phyloP scores from a whole-genome alignment of 2,888 invertebrate species.

The Eremobia ochroleuca region DNA sequence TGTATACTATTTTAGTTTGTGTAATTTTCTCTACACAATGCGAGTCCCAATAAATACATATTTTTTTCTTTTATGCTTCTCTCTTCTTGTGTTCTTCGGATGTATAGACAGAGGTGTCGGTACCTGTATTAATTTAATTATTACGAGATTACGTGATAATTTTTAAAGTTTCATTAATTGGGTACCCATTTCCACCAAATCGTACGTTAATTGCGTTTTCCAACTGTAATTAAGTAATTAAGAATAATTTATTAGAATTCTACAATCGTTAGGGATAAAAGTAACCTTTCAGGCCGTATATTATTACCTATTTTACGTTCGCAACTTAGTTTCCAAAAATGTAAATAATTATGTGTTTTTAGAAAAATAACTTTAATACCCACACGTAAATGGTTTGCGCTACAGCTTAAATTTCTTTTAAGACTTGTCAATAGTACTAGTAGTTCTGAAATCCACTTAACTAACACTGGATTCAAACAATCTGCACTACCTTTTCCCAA shows the following conservation, averaged over 20 bases:
- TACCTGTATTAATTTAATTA: neutral
- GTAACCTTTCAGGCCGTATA: neutral
- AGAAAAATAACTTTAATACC: too few relatives aligned
- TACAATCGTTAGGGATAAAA: conserved; percentile 2
- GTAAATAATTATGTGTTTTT: too few relatives aligned
- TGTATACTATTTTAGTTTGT: neutral
- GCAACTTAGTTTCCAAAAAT: too few relatives aligned
- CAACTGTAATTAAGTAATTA: conserved; percentile 29
- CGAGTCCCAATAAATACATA: neutral
- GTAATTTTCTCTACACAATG: neutral
- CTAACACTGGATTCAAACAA: too few relatives aligned
- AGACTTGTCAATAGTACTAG: too few relatives aligned
- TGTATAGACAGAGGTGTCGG: neutral
- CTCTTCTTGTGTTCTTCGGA: neutral
- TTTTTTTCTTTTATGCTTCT: neutral
- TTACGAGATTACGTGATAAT: neutral
- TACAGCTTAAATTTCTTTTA: too few relatives aligned
- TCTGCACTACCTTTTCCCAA: too few relatives aligned
- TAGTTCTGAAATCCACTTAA: too few relatives aligned
- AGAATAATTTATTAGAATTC: conserved; percentile 27
- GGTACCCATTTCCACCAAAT: conserved; percentile 1
- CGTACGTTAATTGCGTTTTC: neutral
- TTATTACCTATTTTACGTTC: neutral
- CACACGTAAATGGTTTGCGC: too few relatives aligned
- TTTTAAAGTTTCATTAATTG: conserved; percentile 24